A percentile compares a stretch with the other conserved stretches of the same genome.
phyloP scores from a whole-genome alignment of 2,113 vertebrate genomes.

The Chionis minor region DNA sequence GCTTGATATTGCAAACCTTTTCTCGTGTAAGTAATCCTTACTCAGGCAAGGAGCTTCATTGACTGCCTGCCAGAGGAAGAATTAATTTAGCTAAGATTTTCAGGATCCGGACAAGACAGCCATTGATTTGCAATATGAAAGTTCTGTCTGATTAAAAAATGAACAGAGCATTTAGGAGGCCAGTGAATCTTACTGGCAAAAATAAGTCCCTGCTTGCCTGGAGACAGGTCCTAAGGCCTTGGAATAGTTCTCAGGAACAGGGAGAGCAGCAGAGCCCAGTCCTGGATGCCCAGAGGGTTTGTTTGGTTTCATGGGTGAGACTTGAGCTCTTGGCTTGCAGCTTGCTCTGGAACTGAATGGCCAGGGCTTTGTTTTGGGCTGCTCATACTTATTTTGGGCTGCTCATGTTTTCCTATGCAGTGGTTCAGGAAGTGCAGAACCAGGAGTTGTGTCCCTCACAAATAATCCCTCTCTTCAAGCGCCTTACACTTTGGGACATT shows the following conservation, averaged over 20 bases:
- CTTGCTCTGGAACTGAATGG: not conserved
- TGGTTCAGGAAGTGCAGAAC: not conserved
- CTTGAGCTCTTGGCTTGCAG: not conserved
- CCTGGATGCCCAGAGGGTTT: not conserved
- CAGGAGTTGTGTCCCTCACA: not conserved
- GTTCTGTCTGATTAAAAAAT: not conserved
- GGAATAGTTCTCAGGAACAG: not conserved
- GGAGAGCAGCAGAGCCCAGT: not conserved
- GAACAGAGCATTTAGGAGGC: not conserved
- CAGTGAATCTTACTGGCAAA: not conserved
- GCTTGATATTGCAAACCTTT: conserved; percentile 2
- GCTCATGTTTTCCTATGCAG: not conserved
- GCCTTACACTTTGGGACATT: not conserved
- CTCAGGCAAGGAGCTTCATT: not conserved
- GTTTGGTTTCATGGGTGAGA: rapidly evolving
- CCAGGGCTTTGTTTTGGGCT: not conserved
- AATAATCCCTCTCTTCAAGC: not conserved
- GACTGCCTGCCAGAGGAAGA: not conserved
- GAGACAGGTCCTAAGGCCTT: not conserved
- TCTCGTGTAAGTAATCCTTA: not conserved
- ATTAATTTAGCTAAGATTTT: not conserved
- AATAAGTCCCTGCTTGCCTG: not conserved
- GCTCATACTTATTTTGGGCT: too few species aligned
- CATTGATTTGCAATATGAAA: conserved; percentile 19
- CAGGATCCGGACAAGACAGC: not conserved